Conservation (phyloP, 2,888 invertebrate genomes). For the Dexiosoma caninum region DNA sequence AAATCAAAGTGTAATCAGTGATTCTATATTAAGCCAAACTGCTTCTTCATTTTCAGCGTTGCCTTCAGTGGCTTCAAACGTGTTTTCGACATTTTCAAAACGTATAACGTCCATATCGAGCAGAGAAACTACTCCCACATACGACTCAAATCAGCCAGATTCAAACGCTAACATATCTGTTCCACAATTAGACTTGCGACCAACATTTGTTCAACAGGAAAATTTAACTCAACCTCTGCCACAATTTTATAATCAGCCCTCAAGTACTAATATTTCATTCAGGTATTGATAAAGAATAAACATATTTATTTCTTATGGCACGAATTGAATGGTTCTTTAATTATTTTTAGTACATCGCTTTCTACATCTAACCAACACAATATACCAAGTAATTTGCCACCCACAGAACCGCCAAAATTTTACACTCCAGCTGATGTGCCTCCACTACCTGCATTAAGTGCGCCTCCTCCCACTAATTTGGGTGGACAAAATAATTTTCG, state of each 20-base stretch:
- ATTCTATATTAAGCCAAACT: slow-evolving; percentile 74
- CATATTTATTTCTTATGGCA: neutral
- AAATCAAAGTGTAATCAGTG: slow-evolving; percentile 63
- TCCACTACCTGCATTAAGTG: slow-evolving; percentile 30
- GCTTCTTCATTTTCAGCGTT: slow-evolving; percentile 79
- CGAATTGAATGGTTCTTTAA: neutral
- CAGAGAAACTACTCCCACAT: slow-evolving; percentile 64
- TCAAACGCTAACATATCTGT: slow-evolving; percentile 59
- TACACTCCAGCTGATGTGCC: slow-evolving; percentile 74
- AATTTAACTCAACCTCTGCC: slow-evolving; percentile 25
- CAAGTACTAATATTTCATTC: slow-evolving; percentile 17
- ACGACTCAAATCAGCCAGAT: slow-evolving; percentile 65
- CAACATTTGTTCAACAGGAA: slow-evolving; percentile 66
- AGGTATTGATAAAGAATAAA: slow-evolving; percentile 43
- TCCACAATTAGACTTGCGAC: slow-evolving; percentile 73
- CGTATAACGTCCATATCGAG: slow-evolving; percentile 70
- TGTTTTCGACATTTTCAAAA: slow-evolving; percentile 80
- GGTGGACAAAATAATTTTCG: slow-evolving; percentile 80
- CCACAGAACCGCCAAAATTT: slow-evolving; percentile 73
- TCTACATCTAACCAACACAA: slow-evolving; percentile 5
- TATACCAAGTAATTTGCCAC: slow-evolving; percentile 29
- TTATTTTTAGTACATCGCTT: neutral
- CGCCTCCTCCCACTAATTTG: slow-evolving; percentile 50
- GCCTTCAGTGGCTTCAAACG: slow-evolving; percentile 82
- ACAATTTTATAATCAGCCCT: slow-evolving; percentile 45